These are phyloP conservation scores for Leuciscus waleckii DNA, from an alignment of 2,797 vertebrate species.

Conservation along the genomic window DNA sequence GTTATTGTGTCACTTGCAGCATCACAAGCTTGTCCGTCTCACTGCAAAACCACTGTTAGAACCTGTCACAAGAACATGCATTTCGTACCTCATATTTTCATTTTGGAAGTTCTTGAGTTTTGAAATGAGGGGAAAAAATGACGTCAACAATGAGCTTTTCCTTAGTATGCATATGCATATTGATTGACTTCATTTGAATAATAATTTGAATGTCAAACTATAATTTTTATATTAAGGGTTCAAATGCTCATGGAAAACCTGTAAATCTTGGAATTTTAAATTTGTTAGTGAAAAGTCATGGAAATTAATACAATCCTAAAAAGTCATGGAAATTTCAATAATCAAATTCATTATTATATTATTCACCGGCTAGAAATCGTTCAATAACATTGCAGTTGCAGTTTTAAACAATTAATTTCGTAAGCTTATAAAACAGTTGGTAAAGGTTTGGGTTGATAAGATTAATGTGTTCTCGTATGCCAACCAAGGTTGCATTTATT, in stretches of 20 bases:
- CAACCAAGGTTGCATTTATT: background rate
- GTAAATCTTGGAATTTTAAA: background rate
- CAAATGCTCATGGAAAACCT: background rate
- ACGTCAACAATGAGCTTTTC: background rate
- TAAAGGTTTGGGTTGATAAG: background rate
- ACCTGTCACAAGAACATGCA: background rate
- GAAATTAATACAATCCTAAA: background rate
- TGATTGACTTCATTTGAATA: background rate
- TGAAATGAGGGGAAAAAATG: background rate
- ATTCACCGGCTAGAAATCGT: background rate
- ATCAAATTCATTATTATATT: background rate
- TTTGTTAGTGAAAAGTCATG: background rate
- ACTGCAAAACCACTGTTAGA: background rate
- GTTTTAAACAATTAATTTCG: background rate
- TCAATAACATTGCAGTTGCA: too few species aligned
- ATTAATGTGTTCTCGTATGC: background rate
- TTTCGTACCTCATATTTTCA: background rate
- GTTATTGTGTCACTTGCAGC: constrained; percentile 1
- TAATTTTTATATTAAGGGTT: background rate
- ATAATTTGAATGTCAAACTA: background rate
- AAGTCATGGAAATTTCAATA: too few species aligned
- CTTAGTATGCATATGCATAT: background rate
- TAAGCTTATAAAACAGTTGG: background rate
- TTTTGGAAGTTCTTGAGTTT: background rate
- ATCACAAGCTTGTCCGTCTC: background rate